These are phyloP conservation scores for Lutraria lutraria DNA, from an alignment of 2,888 invertebrate species.

Conservation along the genomic window DNA sequence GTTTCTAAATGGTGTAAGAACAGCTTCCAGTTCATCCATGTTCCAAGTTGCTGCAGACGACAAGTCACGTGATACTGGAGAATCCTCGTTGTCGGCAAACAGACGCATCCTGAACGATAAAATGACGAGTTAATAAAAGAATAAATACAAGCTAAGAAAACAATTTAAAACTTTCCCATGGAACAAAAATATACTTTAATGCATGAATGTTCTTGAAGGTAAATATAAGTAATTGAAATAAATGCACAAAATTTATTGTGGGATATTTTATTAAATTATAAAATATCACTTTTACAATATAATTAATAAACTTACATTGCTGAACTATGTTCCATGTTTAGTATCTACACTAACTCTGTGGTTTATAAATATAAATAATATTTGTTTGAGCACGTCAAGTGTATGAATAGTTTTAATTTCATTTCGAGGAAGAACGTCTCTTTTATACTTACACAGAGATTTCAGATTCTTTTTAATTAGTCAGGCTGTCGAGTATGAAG, in stretches of 20 bases:
- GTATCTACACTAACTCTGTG: not conserved
- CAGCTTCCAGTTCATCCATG: conserved; percentile 17
- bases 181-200: no score
- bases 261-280: no score
- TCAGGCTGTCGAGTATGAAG: not conserved
- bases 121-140: not conserved
- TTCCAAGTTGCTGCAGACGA: not conserved
- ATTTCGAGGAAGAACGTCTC: not conserved
- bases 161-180: no score
- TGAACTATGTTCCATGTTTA: conserved; percentile 22
- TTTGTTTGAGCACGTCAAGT: not conserved
- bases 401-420: not conserved
- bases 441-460: not conserved
- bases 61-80: conserved; percentile 9
- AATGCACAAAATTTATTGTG: no score
- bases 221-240: no score
- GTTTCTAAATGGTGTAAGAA: conserved; percentile 45
- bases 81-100: not conserved
- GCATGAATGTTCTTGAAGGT: no score
- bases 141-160: no score
- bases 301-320: conserved; percentile 18
- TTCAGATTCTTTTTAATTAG: not conserved
- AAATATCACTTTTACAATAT: no score
- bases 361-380: not conserved
- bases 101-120: conserved; percentile 21